Evolutionary conservation across 2,113 vertebrate species (phyloP), one percentile per base, ranked within the genome.

Genomic region (Marmota monax): DNA sequence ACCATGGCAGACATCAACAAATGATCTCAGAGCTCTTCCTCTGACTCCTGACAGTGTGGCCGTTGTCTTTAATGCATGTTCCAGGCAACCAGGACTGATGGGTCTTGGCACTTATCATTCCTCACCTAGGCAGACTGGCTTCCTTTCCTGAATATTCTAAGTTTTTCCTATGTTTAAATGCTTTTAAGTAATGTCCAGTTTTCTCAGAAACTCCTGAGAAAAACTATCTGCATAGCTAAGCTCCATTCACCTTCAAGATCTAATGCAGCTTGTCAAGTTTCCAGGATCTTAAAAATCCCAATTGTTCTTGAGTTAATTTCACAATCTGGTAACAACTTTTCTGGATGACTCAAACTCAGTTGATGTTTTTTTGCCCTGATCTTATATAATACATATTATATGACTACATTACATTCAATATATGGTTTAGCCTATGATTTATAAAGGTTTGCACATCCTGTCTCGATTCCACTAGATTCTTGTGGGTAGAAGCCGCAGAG

Each of bases 1-100:
- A 42, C 76, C 42, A 9, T 53, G 76, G 72, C 58, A 92, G 93
- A 70, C 92, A 96, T 90, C 65, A 94, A 23, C 29, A 90, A 87
- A 11, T 0, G 0, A 90, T 84, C 84, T 92, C 84, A 58, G 74
- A 92, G 42, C 22, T 16, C 69, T 90, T 67, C 22, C 69, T 63
- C 39, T 20, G 29, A 61, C 25, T 34, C 39, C 25, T 65, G 10
- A 23, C 0, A 29, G 65, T 18, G 37, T 76, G 13, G 42, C 42
- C 12, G 2, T 12, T 45, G 45, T 32, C 53, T 80, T 48, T n/a
- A 53, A 9, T 3, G 10, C 0, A 10, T 70, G 8, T 58, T 70
- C 39, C 39, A 72, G 34, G 58, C 14, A 92, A 17, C 76, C 7
- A 37, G 45, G 42, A 42, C 0, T n/a, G 45, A 69, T 39, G 22